Evolutionary conservation across 1,140 invertebrate species (phyloP), one percentile per base, ranked within the genome.

Genomic region (Meloidogyne floridensis): DNA sequence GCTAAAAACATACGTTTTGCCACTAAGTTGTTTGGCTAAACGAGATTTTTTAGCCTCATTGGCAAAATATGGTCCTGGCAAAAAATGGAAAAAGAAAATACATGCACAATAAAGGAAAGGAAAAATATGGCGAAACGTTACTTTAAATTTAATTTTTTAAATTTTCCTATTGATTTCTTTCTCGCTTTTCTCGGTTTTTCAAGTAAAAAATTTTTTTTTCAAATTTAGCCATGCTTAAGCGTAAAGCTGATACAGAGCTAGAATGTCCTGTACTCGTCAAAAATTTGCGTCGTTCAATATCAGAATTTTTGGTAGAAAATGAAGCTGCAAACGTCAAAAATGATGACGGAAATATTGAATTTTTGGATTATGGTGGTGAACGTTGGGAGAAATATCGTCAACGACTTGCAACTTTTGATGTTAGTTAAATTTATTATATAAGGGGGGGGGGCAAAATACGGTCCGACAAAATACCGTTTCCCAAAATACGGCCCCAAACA

Each of bases 311-410:
- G 11, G 59, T 72, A 11, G 72, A 47, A 79, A 79, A 71, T 53
- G 77, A 79, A 69, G 77, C 77, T n/a, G 77, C 72, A 10, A 79
- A 79, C n/a, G 59, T 20, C 2, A 71, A 79, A 18, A 69, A 72
- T 13, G 77, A 69, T 15, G 53, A 69, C 6, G 75, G 13, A 2
- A 77, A 54, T 54, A 69, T 77, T 59, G 75, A 69, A 56, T 65
- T 15, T 77, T 77, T 77, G 6, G 51, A 13, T 59, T 56, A 79
- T 47, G 65, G 72, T 15, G 77, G 72, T 13, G 72, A 79, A 69
- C 69, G 77, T 11, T 79, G 77, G 77, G 77, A 54, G 4, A 79
- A 69, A 53, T 79, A 79, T 69, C 43, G 77, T 15, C 77, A 72
- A 10, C 13, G 77, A 65, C 43, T 79, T 18, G 65, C 77, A 42